Base-by-base conservation (phyloP, 1,140 invertebrate genomes). In the Samia ricini region DNA sequence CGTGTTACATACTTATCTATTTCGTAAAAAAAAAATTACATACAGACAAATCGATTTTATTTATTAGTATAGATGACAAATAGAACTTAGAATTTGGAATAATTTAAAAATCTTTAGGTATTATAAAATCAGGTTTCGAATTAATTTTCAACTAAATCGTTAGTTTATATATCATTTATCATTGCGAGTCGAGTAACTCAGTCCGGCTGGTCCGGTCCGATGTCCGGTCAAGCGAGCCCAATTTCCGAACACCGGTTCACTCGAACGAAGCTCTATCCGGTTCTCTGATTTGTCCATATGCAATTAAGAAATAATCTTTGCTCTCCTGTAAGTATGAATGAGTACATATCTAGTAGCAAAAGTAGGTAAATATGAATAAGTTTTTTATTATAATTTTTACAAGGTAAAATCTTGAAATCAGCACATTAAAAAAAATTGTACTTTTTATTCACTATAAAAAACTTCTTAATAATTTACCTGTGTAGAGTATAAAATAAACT, bases 221-320 rank as follows among this genome's bases (percentile, higher is more conserved):
- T 42, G 33, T 42, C 33, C 23, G 60, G 24, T 60, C 52, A 58
- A 65, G 56, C 63, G 29, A 51, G 54, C 56, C 62, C 73, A 75
- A 75, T 75, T 75, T 75, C 73, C 73, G 73, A 50, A 36, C 24
- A 42, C 26, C 7, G 50, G 23, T 57, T 29, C 23, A 24, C 54
- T 29, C 6, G 4, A 42, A 42, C 33, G 12, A 15, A 24, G 10
- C 33, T 36, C 33, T 26, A 29, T 26, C 54, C 22, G 24, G 22
- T 56, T 29, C 54, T n/a, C 10, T 20, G 24, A 56, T 56, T 26
- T 56, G 24, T 20, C 15, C 4, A 42, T 10, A 42, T 42, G n/a
- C 15, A 12, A 42, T 42, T 42, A 15, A 42, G 33, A 42, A 42
- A 42, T 42, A 42, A 42, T 42, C 12, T 42, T 42, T 42, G 15